A percentile compares a stretch with the other conserved stretches of the same genome.
Conservation (phyloP, 2,797 vertebrate species). For the Botia almorhae region DNA sequence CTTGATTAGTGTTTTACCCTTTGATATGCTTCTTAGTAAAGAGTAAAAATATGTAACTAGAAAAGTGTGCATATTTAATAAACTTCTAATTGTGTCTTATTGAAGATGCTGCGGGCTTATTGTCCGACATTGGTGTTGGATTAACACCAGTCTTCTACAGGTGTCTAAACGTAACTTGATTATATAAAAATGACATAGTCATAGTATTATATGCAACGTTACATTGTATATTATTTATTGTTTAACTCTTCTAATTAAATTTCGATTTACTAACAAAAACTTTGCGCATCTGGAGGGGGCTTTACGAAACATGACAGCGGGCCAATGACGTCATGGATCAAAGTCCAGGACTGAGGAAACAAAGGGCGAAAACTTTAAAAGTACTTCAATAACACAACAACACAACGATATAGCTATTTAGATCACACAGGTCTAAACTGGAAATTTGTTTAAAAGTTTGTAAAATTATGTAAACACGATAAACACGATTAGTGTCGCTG, state of each 20-base stretch:
- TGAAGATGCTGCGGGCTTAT: neutral
- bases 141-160: too few relatives aligned
- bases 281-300: neutral
- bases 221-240: too few relatives aligned
- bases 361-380: conserved; percentile 66
- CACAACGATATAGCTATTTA: neutral
- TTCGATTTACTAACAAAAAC: neutral
- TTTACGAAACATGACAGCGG: conserved; percentile 60
- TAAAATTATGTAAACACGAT: neutral
- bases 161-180: neutral
- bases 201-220: neutral
- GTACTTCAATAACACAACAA: neutral
- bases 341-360: conserved; percentile 76
- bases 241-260: too few relatives aligned
- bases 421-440: neutral
- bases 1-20: neutral
- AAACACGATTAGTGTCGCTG: neutral
- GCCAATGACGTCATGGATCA: conserved; percentile 82
- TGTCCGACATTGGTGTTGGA: neutral
- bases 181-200: neutral
- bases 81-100: too few relatives aligned
- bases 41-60: neutral
- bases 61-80: too few relatives aligned
- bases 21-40: neutral
- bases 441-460: neutral